Evolutionary conservation across 2,888 invertebrate species (phyloP), one percentile per base, ranked within the genome.

Genomic region (Mythimna pallens): DNA sequence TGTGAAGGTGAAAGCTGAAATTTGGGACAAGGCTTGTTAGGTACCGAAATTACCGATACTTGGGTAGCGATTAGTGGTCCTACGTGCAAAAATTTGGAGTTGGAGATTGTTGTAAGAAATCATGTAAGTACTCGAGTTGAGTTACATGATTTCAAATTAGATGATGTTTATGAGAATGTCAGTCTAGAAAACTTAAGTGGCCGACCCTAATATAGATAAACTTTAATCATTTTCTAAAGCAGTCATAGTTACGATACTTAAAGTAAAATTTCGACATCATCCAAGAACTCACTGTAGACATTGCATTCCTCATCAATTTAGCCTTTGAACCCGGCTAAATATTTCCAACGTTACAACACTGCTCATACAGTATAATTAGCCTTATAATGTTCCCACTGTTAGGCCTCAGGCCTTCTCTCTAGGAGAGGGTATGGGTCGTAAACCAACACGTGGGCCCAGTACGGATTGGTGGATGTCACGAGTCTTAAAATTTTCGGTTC

Each of bases 1-100:
- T 73, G 70, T 20, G 22, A 68, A 74, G 55, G 76, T 64, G 78
- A 82, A 81, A 72, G 81, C 43, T 47, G 17, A 0, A 66, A 72
- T 73, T 73, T 77, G 63, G 70, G 68, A 47, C 81, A 57, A 64
- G 70, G 61, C 22, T 80, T 65, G n/a, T 58, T 62, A 7, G 25
- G 30, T 58, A 55, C 25, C 34, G 8, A 70, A 75, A 75, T 70
- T 52, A 70, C 9, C 17, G 57, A 5, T 65, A 67, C 57, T 64
- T 78, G 20, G 9, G 14, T 0, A 40, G 6, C 54, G 1, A 82
- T 77, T 69, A 65, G 20, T 8, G n/a, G 7, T 14, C 20, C 20
- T 43, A 77, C 71, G 83, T 68, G 80, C 22, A 55, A 59, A 22
- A 59, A 73, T 83, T 65, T 25, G 12, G 10, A 59, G 52, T 30